Evolutionary conservation across 2,797 vertebrate genomes (phyloP), one percentile per base, ranked within the genome.

Genomic region (Oreortyx pictus): DNA sequence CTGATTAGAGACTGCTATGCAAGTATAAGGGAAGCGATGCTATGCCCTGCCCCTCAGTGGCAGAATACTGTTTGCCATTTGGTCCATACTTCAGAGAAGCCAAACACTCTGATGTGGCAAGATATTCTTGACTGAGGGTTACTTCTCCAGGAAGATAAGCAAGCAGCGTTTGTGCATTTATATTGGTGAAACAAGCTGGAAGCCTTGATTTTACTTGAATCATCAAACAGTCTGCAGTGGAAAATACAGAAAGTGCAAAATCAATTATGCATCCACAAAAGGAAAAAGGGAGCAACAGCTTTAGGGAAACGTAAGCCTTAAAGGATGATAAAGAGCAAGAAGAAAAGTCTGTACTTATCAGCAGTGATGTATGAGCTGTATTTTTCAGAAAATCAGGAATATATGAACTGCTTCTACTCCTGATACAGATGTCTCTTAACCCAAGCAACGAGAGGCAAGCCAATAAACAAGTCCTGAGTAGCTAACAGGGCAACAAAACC

Each of bases 281-380:
- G 44, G 33, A 54, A 46, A 59, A 39, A 23, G 13, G 22, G 31
- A 83, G 24, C 8, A 33, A 41, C 19, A 70, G 18, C 23, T 78
- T 83, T 52, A 88, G n/a, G 64, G 56, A 81, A 92, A 76, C 15
- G 5, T 75, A 31, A 70, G 22, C 11, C 23, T 49, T 49, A 25
- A 68, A 73, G 31, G 60, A 39, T 11, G 8, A 52, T 3, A 49
- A 7, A 65, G 31, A 43, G 7, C 56, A 68, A 68, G 47, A 78
- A 74, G 41, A 25, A 59, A 54, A 39, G 18, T 50, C 29, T 72
- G 31, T 10, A 10, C 44, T 64, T 31, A 5, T 8, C 64, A 25
- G 12, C 35, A 39, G 0, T 7, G 61, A 47, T 1, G 1, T 2
- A 23, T 4, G 14, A 43, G 22, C 4, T 19, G 20, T 15, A 10